Evolutionary conservation across 1,140 invertebrate genomes (phyloP), one percentile per base, ranked within the genome.

Genomic region (Dufourea novaeangliae): DNA sequence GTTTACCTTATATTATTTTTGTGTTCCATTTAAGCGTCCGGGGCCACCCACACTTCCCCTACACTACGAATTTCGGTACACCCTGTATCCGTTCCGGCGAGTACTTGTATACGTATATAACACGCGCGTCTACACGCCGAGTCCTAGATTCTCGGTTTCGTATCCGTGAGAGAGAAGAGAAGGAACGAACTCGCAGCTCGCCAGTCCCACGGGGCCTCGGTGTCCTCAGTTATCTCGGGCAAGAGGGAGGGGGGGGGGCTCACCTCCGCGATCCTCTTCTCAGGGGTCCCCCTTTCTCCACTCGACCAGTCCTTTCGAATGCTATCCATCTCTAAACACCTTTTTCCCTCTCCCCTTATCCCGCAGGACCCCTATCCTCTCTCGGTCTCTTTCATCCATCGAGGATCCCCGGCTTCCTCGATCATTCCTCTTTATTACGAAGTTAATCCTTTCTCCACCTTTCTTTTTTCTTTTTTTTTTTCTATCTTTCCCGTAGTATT

Each of bases 131-230:
- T 77, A 84, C 82, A 84, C 82, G 72, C 56, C 83, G 86, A 89
- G 88, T 88, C 88, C 88, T 88, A 89, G 88, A 90, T 89, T 90
- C 84, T 80, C 80, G 79, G 73, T 81, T 86, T 85, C 82, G 87
- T 82, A 89, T 89, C 88, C 88, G 88, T 83, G 87, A 89, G 88
- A 84, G 86, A 87, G 84, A 70, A 73, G 72, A 78, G 73, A 78
- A 78, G 54, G 80, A 81, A 71, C 57, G 73, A 84, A 80, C 86
- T 79, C 85, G 75, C 68, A 69, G 78, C 83, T 76, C 79, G 78
- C 72, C 80, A 87, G 88, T 90, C 88, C 87, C 89, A 90, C 89
- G 89, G 89, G 82, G 83, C 83, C 83, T 84, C 79, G 50, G 76
- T 85, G 80, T 86, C 85, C 83, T 86, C 87, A 82, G 87, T 82